Conservation (phyloP, 1,140 invertebrate species). For the Trichoplusia ni region DNA sequence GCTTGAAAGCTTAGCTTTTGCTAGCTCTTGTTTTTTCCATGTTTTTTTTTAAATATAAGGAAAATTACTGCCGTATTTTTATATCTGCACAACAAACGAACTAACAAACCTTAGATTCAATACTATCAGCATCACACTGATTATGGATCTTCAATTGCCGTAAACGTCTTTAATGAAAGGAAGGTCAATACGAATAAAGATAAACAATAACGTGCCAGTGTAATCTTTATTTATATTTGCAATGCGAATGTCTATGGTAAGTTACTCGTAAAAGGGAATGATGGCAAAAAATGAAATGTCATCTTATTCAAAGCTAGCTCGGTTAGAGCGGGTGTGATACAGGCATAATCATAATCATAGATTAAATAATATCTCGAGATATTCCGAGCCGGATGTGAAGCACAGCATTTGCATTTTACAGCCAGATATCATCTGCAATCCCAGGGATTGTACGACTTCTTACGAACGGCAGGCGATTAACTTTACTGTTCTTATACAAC, state of each 20-base stretch:
- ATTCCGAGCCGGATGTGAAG: constrained; percentile 40
- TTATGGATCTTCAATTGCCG: constrained; percentile 22
- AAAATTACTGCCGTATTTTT: not conserved
- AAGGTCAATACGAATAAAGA: constrained; percentile 14
- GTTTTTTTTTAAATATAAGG: not conserved
- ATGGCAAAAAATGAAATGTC: constrained; percentile 13
- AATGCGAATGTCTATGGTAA: constrained; percentile 2
- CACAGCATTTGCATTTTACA: constrained; percentile 42
- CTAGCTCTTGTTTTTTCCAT: no score
- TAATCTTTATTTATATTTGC: constrained; percentile 25
- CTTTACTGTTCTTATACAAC: constrained; percentile 16
- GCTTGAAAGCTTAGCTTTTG: no score
- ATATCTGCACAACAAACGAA: not conserved
- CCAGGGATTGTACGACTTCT: constrained; percentile 16
- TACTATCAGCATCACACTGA: constrained; percentile 10
- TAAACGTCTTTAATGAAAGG: constrained; percentile 24
- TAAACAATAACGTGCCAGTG: not conserved
- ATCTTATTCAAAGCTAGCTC: not conserved
- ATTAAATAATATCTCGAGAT: constrained; percentile 36
- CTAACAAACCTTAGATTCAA: constrained; percentile 11
- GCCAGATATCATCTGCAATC: constrained; percentile 29
- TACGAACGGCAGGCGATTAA: constrained; percentile 9
- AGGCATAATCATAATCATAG: constrained; percentile 28
- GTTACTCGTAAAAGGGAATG: constrained; percentile 14
- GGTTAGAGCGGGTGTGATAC: constrained; percentile 1